Percentiles rank a stretch among this genome's conserved stretches.
phyloP scores from a whole-genome alignment of 2,888 invertebrate species.

The Ichneumon xanthorius region DNA sequence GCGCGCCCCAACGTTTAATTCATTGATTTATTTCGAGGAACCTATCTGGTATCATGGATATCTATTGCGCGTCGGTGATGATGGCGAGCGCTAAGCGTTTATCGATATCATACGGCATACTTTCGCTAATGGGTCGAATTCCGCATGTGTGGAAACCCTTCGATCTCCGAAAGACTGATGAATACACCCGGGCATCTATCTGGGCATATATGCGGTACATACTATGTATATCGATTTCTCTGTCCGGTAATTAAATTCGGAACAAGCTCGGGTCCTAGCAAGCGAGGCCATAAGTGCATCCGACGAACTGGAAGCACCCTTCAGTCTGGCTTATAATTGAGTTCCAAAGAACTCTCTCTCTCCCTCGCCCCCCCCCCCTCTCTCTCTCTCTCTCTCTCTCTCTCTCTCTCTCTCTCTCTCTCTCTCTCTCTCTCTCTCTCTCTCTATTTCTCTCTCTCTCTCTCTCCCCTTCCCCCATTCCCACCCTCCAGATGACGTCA shows the following conservation, averaged over 20 bases:
- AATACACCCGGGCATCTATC: slow-evolving; percentile 22
- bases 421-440: slow-evolving; percentile 2
- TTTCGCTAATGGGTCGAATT: slow-evolving; percentile 40
- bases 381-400: no score
- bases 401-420: neutral
- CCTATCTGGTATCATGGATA: slow-evolving; percentile 3
- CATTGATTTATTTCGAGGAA: slow-evolving; percentile 13
- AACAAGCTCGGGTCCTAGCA: slow-evolving; percentile 67
- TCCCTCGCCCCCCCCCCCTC: neutral
- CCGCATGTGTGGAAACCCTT: slow-evolving; percentile 62
- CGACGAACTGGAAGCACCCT: slow-evolving; percentile 60
- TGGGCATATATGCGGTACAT: slow-evolving; percentile 1
- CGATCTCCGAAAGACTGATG: slow-evolving; percentile 54
- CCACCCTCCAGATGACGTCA: no score
- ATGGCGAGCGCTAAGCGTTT: slow-evolving; percentile 71
- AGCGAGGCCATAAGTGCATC: slow-evolving; percentile 54
- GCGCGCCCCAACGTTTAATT: neutral
- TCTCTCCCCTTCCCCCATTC: no score
- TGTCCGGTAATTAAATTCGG: slow-evolving; percentile 72
- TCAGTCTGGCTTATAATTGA: slow-evolving; percentile 65
- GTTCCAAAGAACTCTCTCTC: slow-evolving; percentile 55
- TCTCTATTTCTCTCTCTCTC: no score
- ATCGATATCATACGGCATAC: slow-evolving; percentile 73
- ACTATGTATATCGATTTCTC: slow-evolving; percentile 39
- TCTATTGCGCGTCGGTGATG: slow-evolving; percentile 21